These are phyloP conservation scores for Aplochiton taeniatus DNA, from an alignment of 2,797 vertebrate genomes.

Conservation along the genomic window DNA sequence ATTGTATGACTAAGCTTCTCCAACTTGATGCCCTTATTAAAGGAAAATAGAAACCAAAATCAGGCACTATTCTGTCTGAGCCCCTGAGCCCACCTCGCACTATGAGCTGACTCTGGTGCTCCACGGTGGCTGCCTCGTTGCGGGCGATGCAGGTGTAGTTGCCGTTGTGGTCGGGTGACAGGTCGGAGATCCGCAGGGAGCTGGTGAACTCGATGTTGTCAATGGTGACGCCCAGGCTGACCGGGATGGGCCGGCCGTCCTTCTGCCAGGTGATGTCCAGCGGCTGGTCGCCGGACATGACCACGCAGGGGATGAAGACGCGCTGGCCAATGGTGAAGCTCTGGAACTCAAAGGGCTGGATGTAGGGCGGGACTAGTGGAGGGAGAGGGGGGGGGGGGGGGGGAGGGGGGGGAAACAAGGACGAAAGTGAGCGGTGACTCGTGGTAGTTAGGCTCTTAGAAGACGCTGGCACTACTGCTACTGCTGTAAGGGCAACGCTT, in stretches of 20 bases:
- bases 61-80: too few relatives aligned
- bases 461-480: too few relatives aligned
- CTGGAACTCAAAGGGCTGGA: constrained; percentile 98
- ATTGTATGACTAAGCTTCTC: too few relatives aligned
- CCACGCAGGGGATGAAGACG: constrained; percentile 97
- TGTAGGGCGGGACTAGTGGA: constrained; percentile 90
- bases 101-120: constrained; percentile 96
- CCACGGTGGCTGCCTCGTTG: constrained; percentile 92
- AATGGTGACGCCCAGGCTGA: constrained; percentile 93
- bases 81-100: constrained; percentile 84
- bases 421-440: too few relatives aligned
- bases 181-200: constrained; percentile 94
- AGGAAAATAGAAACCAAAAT: too few relatives aligned
- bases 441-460: too few relatives aligned
- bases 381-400: constrained; percentile 12
- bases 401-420: neutral
- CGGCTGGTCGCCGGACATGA: constrained; percentile 95
- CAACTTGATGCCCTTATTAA: too few relatives aligned
- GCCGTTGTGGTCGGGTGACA: constrained; percentile 96
- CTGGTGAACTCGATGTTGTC: constrained; percentile 99
- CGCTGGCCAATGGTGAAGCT: constrained; percentile 97
- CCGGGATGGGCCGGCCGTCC: constrained; percentile 90
- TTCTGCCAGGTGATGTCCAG: constrained; percentile 99
- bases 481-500: too few relatives aligned
- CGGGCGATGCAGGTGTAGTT: constrained; percentile 98